Evolutionary conservation across 2,888 invertebrate genomes (phyloP), one percentile per base, ranked within the genome.

Genomic region (Megastigmus dorsalis): DNA sequence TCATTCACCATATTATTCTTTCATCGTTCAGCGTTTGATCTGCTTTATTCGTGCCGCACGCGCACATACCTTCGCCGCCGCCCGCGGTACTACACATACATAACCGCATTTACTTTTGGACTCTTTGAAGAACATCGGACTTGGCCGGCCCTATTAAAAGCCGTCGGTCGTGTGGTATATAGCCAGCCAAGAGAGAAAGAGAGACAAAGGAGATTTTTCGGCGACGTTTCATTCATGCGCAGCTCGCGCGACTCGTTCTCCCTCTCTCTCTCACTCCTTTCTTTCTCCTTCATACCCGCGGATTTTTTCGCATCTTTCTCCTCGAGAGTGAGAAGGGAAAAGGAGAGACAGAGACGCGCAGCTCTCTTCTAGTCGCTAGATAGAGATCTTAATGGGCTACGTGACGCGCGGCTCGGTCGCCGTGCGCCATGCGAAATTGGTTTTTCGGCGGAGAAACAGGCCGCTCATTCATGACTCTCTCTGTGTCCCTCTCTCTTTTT

Each of bases 91-190:
- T 3, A 26, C 41, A 0, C 10, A 26, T 33, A 0, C 10, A 23
- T 60, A 75, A 70, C 60, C 70, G 70, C 75, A 70, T 75, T 75
- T 75, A 75, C 75, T 67, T 70, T 71, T 66, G 67, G 60, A 70
- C 75, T 75, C 75, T 66, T 70, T 66, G 69, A 74, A 69, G 69
- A 65, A 50, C 60, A 63, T 63, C 68, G 55, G 43, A 33, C 60
- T 48, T 28, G 43, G 30, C 43, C 54, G 67, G 38, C 48, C 57
- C 65, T n/a, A 66, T 66, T 66, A 72, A 63, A 48, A 65, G 72
- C 43, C 41, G 30, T 18, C 38, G 1, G 10, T 1, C 26, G 10
- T n/a, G 28, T 30, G 36, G 20, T 20, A 23, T n/a, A n/a, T n/a
- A n/a, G n/a, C n/a, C n/a, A n/a, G n/a, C n/a, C n/a, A 41, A 33